phyloP scores from a whole-genome alignment of 2,113 vertebrate genomes.

The Crotalus tigris region DNA sequence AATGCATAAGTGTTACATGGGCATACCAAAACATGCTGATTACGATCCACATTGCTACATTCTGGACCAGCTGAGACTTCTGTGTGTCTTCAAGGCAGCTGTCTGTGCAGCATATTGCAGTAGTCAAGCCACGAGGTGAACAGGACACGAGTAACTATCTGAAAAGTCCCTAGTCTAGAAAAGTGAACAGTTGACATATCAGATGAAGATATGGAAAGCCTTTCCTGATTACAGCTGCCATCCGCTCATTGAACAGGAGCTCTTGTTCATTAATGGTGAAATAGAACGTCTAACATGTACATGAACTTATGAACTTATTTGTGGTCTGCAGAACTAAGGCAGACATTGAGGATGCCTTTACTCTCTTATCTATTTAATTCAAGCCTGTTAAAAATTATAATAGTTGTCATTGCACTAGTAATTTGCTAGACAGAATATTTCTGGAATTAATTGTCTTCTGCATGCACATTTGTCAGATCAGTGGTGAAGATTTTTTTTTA shows the following conservation, averaged over 20 bases:
- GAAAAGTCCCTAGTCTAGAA: not conserved
- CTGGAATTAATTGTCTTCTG: not conserved
- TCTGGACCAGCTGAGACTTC: not conserved
- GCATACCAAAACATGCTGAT: not conserved
- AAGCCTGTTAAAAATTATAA: not conserved
- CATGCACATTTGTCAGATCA: not conserved
- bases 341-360: not conserved
- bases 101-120: not conserved
- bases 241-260: not conserved
- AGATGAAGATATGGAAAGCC: not conserved
- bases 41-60: not conserved
- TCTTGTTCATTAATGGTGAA: not conserved
- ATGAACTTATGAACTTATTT: not conserved
- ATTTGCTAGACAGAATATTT: not conserved
- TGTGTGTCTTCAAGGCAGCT: not conserved
- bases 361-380: not conserved
- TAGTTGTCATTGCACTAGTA: conserved; percentile 9
- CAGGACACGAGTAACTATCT: not conserved
- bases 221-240: not conserved
- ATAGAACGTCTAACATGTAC: not conserved
- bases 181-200: not conserved
- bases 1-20: not conserved
- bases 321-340: not conserved
- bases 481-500: not conserved
- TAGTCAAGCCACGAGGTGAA: not conserved